Evolutionary conservation across 1,140 invertebrate species (phyloP).

Genomic region (Hylaeus anthracinus): DNA sequence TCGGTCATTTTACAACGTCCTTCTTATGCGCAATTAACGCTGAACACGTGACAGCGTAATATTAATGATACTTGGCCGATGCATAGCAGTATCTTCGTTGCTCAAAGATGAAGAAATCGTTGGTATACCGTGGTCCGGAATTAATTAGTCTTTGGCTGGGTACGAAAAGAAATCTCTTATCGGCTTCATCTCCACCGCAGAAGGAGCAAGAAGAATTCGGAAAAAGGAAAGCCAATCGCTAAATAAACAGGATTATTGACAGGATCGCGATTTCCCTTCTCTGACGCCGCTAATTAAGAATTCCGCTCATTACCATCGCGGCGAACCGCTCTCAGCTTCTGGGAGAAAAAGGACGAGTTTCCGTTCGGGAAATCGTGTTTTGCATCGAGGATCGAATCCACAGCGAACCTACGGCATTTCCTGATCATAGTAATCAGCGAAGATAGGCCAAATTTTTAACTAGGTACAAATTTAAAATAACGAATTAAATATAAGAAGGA

Average conservation of each 20-base stretch:
- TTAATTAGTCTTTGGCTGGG: slow-evolving; percentile 47
- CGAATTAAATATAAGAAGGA: no score
- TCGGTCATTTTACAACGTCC: neutral
- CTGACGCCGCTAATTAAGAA: slow-evolving; percentile 45
- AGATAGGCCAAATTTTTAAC: no score
- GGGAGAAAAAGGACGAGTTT: slow-evolving; percentile 21
- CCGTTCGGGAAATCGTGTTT: slow-evolving; percentile 27
- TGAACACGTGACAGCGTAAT: slow-evolving; percentile 21
- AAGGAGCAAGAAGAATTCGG: slow-evolving; percentile 27
- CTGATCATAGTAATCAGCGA: no score
- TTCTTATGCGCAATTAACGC: slow-evolving; percentile 31
- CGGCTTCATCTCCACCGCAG: slow-evolving; percentile 14
- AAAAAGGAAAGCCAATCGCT: slow-evolving; percentile 41
- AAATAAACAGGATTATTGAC: slow-evolving; percentile 54
- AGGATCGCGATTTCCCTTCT: slow-evolving; percentile 32
- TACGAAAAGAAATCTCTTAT: slow-evolving; percentile 17
- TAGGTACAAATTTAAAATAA: no score
- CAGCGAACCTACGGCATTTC: no score
- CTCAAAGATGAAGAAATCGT: slow-evolving; percentile 24
- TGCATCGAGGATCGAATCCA: neutral
- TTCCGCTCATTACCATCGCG: slow-evolving; percentile 52
- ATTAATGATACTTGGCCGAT: slow-evolving; percentile 50
- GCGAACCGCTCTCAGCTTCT: slow-evolving; percentile 19
- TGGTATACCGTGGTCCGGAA: slow-evolving; percentile 45
- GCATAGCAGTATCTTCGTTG: slow-evolving; percentile 8